Evolutionary conservation across 2,797 vertebrate species (phyloP), one percentile per base, ranked within the genome.

Genomic region (Sciurus vulgaris): DNA sequence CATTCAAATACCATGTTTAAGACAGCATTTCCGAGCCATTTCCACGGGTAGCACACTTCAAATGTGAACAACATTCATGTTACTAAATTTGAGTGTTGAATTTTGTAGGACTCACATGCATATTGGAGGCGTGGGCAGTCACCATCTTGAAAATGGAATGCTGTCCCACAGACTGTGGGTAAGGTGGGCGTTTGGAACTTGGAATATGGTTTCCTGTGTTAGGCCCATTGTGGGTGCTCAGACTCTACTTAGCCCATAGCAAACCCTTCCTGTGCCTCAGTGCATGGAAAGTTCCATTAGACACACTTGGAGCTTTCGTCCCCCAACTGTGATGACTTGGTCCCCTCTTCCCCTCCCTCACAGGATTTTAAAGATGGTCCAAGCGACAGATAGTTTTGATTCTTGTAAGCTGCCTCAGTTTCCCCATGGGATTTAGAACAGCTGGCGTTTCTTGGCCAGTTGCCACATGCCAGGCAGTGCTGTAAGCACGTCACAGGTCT

Each of bases 381-480:
- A 33, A 13, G 28, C 24, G 41, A 35, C 30, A 84, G 26, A 7
- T 67, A 17, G 28, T 9, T 87, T 88, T 61, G 56, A 73, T 72
- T 87, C 28, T 79, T 61, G 5, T 47, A 38, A 81, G 22, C 54
- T 78, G 65, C 85, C 38, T 95, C 41, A 13, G 8, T 92, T 96
- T 94, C 74, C 67, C 26, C 47, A 0, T 9, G 38, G 41, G 41
- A 63, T 44, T 77, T 63, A 83, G 47, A 86, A 61, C 33, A 85
- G 61, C 24, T 41, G 63, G 13, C 12, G 10, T 65, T 73, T 49
- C 49, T 82, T 89, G 72, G 26, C 59, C 41, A 15, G 26, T 38
- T 47, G 44, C 17, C 54, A n/a, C 54, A 2, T 76, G 17, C n/a
- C 67, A 30, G 54, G 24, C 44, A 77, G n/a, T 74, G 41, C 86